Conservation (phyloP, 2,113 vertebrate genomes). For the Amphiprion percula region DNA sequence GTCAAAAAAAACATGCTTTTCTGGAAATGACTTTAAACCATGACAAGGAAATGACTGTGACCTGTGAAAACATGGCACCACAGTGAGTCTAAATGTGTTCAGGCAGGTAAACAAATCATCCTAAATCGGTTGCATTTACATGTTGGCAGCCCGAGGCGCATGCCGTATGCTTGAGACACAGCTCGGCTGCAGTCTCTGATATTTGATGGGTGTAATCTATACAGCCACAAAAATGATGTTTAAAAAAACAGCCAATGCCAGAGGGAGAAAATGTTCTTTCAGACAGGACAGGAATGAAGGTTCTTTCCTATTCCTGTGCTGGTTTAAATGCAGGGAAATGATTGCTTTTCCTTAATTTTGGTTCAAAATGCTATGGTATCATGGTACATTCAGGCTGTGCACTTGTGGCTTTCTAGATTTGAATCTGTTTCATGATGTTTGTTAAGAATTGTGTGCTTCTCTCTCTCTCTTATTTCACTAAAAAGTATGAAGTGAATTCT, state of each 20-base stretch:
- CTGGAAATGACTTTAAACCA: slow-evolving; percentile 19
- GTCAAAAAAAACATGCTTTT: slow-evolving; percentile 38
- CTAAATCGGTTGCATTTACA: slow-evolving; percentile 19
- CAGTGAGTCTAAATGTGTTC: neutral
- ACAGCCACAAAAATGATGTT: slow-evolving; percentile 8
- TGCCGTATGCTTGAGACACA: neutral
- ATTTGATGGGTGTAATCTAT: slow-evolving; percentile 10
- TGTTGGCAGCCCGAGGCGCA: slow-evolving; percentile 13
- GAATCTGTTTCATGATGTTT: neutral
- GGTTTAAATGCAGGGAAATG: neutral
- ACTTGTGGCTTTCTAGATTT: neutral
- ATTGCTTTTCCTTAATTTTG: neutral
- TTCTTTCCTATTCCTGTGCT: neutral
- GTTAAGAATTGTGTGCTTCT: neutral
- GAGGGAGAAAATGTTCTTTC: neutral
- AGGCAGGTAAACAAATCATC: slow-evolving; percentile 13
- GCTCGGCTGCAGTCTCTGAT: neutral
- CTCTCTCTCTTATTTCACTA: neutral
- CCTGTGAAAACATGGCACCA: neutral
- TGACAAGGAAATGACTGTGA: slow-evolving; percentile 13
- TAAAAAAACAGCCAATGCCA: neutral
- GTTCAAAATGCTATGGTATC: neutral
- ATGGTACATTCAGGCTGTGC: neutral
- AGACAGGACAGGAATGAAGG: neutral
- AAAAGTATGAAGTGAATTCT: neutral